Evolutionary conservation across 2,888 invertebrate species (phyloP).

Genomic region (Malthinus flaveolus): DNA sequence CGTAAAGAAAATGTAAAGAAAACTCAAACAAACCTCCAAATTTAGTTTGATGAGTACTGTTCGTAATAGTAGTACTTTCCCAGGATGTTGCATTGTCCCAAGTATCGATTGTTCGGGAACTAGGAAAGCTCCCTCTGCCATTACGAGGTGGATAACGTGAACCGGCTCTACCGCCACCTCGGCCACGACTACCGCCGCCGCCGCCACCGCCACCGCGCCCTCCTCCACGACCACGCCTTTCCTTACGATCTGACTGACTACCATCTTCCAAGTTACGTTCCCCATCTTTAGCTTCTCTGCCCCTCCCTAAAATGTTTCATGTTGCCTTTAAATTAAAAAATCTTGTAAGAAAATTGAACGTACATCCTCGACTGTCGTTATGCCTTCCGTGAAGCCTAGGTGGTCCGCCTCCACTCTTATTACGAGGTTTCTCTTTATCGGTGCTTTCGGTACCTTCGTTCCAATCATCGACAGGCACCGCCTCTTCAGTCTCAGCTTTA

Average conservation of each 20-base stretch:
- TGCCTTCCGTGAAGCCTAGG: slow-evolving; percentile 59
- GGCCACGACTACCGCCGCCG: slow-evolving; percentile 58
- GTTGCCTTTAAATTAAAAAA: not conserved
- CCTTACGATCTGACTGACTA: slow-evolving; percentile 45
- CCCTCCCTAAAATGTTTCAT: slow-evolving; percentile 23
- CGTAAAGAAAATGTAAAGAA: not conserved
- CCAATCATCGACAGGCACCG: slow-evolving; percentile 47
- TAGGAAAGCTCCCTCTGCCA: slow-evolving; percentile 35
- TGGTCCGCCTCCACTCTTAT: slow-evolving; percentile 50
- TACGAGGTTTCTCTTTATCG: slow-evolving; percentile 55
- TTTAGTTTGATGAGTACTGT: slow-evolving; percentile 18
- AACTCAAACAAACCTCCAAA: slow-evolving; percentile 9
- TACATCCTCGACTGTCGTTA: slow-evolving; percentile 50
- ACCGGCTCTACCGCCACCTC: slow-evolving; percentile 52
- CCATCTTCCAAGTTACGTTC: slow-evolving; percentile 50
- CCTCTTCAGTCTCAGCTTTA: slow-evolving; percentile 37
- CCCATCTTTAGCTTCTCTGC: slow-evolving; percentile 46
- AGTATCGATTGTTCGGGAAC: slow-evolving; percentile 57
- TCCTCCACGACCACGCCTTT: slow-evolving; percentile 59
- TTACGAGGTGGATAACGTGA: slow-evolving; percentile 56
- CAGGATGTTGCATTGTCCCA: slow-evolving; percentile 59
- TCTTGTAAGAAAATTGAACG: not conserved
- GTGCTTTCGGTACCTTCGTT: slow-evolving; percentile 35
- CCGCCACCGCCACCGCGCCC: slow-evolving; percentile 54
- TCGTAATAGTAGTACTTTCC: slow-evolving; percentile 46